Evolutionary conservation across 1,140 invertebrate genomes (phyloP).

Genomic region (Drosophila miranda): DNA sequence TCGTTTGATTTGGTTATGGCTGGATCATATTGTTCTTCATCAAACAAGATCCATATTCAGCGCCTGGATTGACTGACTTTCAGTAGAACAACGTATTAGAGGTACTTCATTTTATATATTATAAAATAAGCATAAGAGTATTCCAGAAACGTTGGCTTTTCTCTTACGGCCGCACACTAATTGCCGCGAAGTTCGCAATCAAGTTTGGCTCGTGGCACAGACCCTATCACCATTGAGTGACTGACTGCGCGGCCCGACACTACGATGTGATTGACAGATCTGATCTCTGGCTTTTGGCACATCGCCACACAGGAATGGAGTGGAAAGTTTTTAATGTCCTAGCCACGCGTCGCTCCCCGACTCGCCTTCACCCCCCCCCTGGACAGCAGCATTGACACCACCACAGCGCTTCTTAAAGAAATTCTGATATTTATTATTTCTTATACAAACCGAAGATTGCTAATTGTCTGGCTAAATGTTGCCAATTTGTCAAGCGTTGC

Average conservation of each 20-base stretch:
- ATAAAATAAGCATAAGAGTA: slow-evolving; percentile 1
- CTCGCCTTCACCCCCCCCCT: not conserved
- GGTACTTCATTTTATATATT: too few relatives aligned
- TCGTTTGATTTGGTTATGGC: too few relatives aligned
- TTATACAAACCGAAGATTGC: slow-evolving; percentile 34
- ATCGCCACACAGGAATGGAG: slow-evolving; percentile 24
- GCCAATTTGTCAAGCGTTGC: slow-evolving; percentile 46
- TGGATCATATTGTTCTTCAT: too few relatives aligned
- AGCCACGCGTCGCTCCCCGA: slow-evolving; percentile 34
- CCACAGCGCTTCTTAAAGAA: slow-evolving; percentile 6
- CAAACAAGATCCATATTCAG: too few relatives aligned
- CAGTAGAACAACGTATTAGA: too few relatives aligned
- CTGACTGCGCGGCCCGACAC: not conserved
- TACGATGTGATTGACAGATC: slow-evolving; percentile 12
- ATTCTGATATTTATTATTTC: slow-evolving; percentile 27
- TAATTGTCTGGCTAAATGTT: slow-evolving; percentile 60
- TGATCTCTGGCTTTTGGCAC: slow-evolving; percentile 6
- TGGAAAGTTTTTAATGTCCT: slow-evolving; percentile 65
- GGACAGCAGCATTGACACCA: slow-evolving; percentile 4
- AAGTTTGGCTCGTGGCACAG: slow-evolving; percentile 50
- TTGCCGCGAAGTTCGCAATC: slow-evolving; percentile 43
- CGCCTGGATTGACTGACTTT: too few relatives aligned
- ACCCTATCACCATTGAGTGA: slow-evolving; percentile 17
- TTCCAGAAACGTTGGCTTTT: not conserved
- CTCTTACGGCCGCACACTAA: slow-evolving; percentile 44